phyloP scores from a whole-genome alignment of 2,113 vertebrate genomes.

The Amblyornis subalaris region DNA sequence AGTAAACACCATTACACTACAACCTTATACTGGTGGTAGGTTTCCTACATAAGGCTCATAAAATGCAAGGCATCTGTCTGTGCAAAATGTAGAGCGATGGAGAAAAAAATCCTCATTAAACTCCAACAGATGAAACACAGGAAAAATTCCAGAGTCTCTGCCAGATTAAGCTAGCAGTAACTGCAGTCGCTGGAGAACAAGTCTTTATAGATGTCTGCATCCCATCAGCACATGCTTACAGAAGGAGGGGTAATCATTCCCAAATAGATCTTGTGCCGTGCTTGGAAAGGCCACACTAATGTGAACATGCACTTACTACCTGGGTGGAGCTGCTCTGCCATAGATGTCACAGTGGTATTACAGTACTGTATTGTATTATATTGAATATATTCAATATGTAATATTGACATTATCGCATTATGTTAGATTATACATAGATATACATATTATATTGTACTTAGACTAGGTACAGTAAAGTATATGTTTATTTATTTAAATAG shows the following conservation, averaged over 20 bases:
- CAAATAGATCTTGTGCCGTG: not conserved
- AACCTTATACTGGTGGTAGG: not conserved
- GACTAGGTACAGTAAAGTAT: not conserved
- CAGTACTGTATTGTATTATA: accelerated
- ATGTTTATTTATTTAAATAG: not conserved
- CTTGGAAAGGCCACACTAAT: not conserved
- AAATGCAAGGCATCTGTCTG: conserved; percentile 1
- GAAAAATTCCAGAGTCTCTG: conserved; percentile 21
- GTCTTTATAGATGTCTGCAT: not conserved
- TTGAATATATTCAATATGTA: no score
- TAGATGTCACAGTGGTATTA: accelerated
- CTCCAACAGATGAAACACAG: not conserved
- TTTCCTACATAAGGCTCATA: not conserved
- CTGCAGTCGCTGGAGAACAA: not conserved
- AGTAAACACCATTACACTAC: not conserved
- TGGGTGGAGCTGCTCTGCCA: not conserved
- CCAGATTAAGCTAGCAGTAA: not conserved
- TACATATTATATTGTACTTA: no score
- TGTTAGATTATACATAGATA: no score
- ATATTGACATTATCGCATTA: no score
- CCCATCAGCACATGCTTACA: not conserved
- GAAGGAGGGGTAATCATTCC: not conserved
- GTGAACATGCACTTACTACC: not conserved
- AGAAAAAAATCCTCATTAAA: not conserved
- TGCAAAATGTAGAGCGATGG: not conserved